Evolutionary conservation across 2,888 invertebrate genomes (phyloP), one percentile per base, ranked within the genome.

Genomic region (Lordiphosa fenestrarum): DNA sequence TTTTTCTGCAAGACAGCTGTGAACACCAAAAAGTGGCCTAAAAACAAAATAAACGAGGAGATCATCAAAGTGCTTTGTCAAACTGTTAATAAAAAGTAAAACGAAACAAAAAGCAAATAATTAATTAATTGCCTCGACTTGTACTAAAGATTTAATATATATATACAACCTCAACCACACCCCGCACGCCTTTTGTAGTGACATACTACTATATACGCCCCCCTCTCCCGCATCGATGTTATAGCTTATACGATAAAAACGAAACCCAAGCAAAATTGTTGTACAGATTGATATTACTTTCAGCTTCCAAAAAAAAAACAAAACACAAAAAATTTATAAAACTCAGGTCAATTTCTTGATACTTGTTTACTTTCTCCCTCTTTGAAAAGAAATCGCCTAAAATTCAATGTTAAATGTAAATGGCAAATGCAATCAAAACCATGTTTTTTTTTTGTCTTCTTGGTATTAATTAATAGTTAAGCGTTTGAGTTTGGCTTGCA

Each of bases 11-110:
- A 69, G 69, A 72, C 69, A 76, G 82, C 80, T 82, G 80, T 81
- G 83, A 81, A 80, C 81, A 80, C 83, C 83, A 75, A 77, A 76
- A 81, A 83, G 84, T 83, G 84, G 83, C 83, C 81, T 83, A 67
- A 62, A 68, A 69, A 65, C 47, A 56, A 13, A 50, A 51, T 3
- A 12, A 36, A 35, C 30, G 53, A 56, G 12, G 36, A 25, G 40
- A 35, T 23, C 19, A 37, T 19, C 53, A 50, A 63, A 56, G 46
- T 63, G 62, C 62, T 63, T 63, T 63, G 41, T 56, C 55, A 56
- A 47, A 56, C 50, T 51, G 60, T 60, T 54, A 30, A 30, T 9
- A 30, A 30, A 10, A 30, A 9, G 19, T 19, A 9, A 3, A 30
- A 30, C 3, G 58, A 68, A 61, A 59, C 6, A 59, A 63, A 69